phyloP scores from a whole-genome alignment of 1,140 invertebrate genomes.

The Lucilia sericata region DNA sequence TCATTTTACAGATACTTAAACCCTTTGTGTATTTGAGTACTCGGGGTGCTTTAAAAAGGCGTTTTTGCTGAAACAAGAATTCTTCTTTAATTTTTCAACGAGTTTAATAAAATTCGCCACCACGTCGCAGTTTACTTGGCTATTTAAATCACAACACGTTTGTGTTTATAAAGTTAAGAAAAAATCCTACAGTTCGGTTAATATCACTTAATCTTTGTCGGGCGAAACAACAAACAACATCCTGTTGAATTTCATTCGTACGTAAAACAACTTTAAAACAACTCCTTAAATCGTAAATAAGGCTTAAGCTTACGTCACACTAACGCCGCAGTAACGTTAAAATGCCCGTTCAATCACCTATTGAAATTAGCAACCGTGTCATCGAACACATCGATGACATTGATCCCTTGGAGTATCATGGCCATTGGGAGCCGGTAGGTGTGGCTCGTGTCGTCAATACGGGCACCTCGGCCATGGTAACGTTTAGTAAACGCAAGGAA shows the following conservation, averaged over 20 bases:
- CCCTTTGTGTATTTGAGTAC: background rate
- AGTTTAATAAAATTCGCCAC: constrained; percentile 57
- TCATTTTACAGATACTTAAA: background rate
- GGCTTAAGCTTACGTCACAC: constrained; percentile 16
- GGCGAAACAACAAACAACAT: background rate
- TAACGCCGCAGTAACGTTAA: constrained; percentile 28
- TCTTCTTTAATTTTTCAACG: constrained; percentile 52
- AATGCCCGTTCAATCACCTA: constrained; percentile 70
- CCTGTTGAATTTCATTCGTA: constrained; percentile 14
- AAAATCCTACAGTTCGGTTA: constrained; percentile 59
- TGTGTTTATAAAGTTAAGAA: constrained; percentile 67
- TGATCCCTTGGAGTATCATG: constrained; percentile 70
- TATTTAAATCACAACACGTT: constrained; percentile 59
- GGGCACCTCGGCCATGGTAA: constrained; percentile 66
- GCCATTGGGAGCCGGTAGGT: constrained; percentile 70
- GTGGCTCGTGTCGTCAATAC: constrained; percentile 65
- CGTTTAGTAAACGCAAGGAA: constrained; percentile 63
- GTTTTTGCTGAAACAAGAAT: background rate
- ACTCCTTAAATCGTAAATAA: background rate
- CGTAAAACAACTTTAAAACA: background rate
- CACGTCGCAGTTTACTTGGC: constrained; percentile 61
- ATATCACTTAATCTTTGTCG: constrained; percentile 57
- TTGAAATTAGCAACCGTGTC: constrained; percentile 69
- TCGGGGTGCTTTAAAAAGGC: background rate
- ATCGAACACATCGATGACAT: constrained; percentile 70